Conservation (phyloP, 2,113 vertebrate species). For the Ursus arctos region DNA sequence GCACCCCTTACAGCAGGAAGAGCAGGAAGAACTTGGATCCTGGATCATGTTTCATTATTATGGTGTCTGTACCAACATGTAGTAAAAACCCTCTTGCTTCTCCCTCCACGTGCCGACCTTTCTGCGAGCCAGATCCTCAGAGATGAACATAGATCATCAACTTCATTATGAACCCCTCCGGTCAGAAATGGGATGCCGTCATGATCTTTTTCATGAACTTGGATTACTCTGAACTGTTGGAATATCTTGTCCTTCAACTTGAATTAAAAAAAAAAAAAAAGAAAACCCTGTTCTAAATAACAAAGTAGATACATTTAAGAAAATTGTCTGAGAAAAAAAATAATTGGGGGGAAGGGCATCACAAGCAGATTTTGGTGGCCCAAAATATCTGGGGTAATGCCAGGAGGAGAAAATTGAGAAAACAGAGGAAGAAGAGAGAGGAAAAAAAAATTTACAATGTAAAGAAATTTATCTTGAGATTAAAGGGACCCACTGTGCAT, state of each 20-base stretch:
- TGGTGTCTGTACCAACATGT: conserved; percentile 88
- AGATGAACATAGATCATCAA: conserved; percentile 81
- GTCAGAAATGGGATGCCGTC: conserved; percentile 88
- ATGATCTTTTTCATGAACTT: conserved; percentile 88
- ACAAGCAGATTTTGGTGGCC: neutral
- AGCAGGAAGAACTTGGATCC: conserved; percentile 87
- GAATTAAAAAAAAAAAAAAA: conserved; percentile 70
- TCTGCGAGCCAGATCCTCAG: conserved; percentile 82
- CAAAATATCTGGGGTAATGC: neutral
- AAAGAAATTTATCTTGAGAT: neutral
- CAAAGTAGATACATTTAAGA: neutral
- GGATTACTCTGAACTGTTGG: conserved; percentile 89
- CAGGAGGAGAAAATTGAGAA: neutral
- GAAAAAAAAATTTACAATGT: neutral
- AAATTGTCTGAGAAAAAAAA: neutral
- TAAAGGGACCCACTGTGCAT: neutral
- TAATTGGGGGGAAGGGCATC: neutral
- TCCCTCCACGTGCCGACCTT: conserved; percentile 87
- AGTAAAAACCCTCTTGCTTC: conserved; percentile 86
- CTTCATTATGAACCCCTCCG: conserved; percentile 87
- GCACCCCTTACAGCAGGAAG: conserved; percentile 88
- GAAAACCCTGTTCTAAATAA: neutral
- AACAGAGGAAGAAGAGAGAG: neutral
- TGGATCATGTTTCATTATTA: conserved; percentile 88
- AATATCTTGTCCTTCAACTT: conserved; percentile 89